Percentiles rank a stretch among this genome's conserved stretches.
Conservation (phyloP, 1,140 invertebrate genomes). For the Drosophila repleta region DNA sequence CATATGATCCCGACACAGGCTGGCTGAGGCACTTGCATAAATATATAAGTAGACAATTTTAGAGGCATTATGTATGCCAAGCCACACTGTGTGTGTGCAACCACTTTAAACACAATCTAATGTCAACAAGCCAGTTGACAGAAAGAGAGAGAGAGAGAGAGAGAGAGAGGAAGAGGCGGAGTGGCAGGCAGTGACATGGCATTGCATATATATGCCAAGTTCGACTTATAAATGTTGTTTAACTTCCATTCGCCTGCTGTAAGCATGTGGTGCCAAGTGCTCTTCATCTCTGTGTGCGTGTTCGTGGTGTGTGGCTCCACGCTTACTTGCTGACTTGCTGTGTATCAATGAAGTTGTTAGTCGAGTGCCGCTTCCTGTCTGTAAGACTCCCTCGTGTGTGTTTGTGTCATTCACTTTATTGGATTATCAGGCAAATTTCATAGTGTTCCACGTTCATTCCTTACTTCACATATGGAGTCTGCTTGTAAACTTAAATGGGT, state of each 20-base stretch:
- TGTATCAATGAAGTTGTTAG: constrained; percentile 77
- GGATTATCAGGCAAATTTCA: constrained; percentile 76
- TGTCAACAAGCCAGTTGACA: constrained; percentile 68
- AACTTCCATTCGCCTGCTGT: constrained; percentile 69
- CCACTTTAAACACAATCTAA: constrained; percentile 81
- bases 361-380: constrained; percentile 52
- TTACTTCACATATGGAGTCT: constrained; percentile 52
- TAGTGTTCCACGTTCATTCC: constrained; percentile 52
- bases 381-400: neutral
- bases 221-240: constrained; percentile 79
- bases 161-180: neutral
- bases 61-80: constrained; percentile 57
- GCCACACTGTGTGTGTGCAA: constrained; percentile 28
- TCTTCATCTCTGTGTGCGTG: constrained; percentile 4
- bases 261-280: constrained; percentile 47
- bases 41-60: constrained; percentile 75
- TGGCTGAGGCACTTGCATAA: constrained; percentile 65
- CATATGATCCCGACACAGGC: constrained; percentile 61
- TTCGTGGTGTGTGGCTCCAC: constrained; percentile 5
- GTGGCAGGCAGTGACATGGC: constrained; percentile 34
- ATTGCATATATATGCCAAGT: constrained; percentile 58
- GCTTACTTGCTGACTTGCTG: constrained; percentile 34
- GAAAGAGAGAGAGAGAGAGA: neutral
- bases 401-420: constrained; percentile 66
- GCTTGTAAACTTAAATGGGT: constrained; percentile 48